These are phyloP conservation scores for Nebria brevicollis DNA, from an alignment of 2,888 invertebrate species.

Conservation along the genomic window DNA sequence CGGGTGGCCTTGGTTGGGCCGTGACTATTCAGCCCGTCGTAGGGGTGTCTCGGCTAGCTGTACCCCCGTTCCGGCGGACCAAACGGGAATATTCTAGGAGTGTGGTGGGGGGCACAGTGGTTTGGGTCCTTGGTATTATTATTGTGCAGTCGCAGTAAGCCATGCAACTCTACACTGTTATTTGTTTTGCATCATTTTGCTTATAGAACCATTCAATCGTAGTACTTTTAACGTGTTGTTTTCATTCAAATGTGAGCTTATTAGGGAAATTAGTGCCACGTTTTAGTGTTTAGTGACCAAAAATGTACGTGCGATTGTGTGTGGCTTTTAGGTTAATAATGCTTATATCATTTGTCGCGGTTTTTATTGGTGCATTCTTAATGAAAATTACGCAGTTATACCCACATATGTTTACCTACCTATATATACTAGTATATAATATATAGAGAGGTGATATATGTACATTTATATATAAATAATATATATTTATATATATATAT, in stretches of 20 bases:
- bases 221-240: neutral
- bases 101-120: neutral
- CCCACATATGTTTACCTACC: no score
- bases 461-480: no score
- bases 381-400: neutral
- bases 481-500: no score
- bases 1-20: constrained; percentile 26
- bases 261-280: neutral
- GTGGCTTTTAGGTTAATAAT: neutral
- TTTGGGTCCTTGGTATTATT: neutral
- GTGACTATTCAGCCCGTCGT: constrained; percentile 4
- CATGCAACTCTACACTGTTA: constrained; percentile 1
- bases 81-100: neutral
- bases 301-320: neutral
- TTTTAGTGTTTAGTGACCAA: neutral
- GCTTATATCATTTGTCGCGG: neutral
- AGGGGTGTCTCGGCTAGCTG: constrained; percentile 2
- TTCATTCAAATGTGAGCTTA: neutral
- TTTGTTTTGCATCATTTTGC: neutral
- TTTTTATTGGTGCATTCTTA: neutral
- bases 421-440: no score
- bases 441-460: no score
- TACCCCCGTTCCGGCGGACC: neutral
- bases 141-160: neutral
- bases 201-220: no score